Evolutionary conservation across 2,888 invertebrate genomes (phyloP).

Genomic region (Drosophila parthenogenetica): DNA sequence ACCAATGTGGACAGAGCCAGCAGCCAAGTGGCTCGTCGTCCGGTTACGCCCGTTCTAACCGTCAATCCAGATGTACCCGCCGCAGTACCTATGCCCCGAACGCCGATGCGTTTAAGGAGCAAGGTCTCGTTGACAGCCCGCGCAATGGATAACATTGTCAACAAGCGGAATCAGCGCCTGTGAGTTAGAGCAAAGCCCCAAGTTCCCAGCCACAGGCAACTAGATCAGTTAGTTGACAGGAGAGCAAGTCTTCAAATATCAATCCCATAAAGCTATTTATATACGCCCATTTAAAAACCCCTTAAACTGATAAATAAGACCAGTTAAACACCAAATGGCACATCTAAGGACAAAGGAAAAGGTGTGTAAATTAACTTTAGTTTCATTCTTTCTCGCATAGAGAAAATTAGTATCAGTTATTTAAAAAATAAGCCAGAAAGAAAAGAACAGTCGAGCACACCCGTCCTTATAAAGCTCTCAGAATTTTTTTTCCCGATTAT

Average conservation of each 20-base stretch:
- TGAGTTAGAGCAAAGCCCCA: constrained; percentile 57
- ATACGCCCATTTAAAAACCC: constrained; percentile 17
- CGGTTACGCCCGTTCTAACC: constrained; percentile 75
- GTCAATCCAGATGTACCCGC: constrained; percentile 76
- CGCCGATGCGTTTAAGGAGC: constrained; percentile 78
- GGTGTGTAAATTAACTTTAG: no score
- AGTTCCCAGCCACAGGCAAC: neutral
- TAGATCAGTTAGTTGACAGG: neutral
- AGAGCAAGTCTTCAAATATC: neutral
- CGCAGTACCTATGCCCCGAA: constrained; percentile 79
- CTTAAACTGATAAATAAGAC: neutral
- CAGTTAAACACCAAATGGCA: no score
- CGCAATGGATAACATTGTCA: constrained; percentile 79
- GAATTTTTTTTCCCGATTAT: no score
- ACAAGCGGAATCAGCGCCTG: constrained; percentile 71
- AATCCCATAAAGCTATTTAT: neutral
- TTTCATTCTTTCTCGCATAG: no score
- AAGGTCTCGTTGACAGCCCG: constrained; percentile 80
- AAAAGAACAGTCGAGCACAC: no score
- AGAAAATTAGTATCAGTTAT: no score
- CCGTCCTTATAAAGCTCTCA: no score
- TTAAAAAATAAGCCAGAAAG: no score
- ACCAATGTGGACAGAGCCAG: constrained; percentile 67
- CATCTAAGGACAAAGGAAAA: no score
- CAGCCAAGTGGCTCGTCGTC: constrained; percentile 70